Conservation (phyloP, 2,888 invertebrate genomes). For the Drosophila diplacantha region DNA sequence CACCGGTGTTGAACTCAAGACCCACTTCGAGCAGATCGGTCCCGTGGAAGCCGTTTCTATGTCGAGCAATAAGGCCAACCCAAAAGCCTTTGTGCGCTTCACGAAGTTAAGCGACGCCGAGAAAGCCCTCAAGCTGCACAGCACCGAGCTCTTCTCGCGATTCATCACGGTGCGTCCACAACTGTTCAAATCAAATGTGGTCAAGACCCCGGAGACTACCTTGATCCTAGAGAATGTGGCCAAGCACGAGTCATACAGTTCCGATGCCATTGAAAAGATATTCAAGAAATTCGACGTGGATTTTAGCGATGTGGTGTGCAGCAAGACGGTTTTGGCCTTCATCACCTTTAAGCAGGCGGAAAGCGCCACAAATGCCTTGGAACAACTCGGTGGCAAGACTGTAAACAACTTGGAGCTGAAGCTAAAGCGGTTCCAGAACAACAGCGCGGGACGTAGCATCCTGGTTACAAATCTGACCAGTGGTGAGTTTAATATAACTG, state of each 20-base stretch:
- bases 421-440: constrained; percentile 37
- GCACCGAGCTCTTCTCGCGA: constrained; percentile 50
- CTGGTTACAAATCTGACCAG: constrained; percentile 44
- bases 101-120: constrained; percentile 8
- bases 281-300: constrained; percentile 65
- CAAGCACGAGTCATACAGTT: constrained; percentile 38
- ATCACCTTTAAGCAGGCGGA: constrained; percentile 53
- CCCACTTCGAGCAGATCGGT: constrained; percentile 61
- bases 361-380: constrained; percentile 50
- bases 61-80: constrained; percentile 39
- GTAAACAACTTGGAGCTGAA: constrained; percentile 53
- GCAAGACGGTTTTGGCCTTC: constrained; percentile 55
- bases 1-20: constrained; percentile 44
- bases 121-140: constrained; percentile 55
- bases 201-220: constrained; percentile 44
- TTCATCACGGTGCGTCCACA: constrained; percentile 54
- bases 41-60: constrained; percentile 42
- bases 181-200: background rate
- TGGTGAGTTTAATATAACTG: constrained; percentile 31
- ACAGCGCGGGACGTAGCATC: constrained; percentile 24
- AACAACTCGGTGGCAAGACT: constrained; percentile 55
- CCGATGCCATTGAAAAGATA: constrained; percentile 46
- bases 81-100: constrained; percentile 58
- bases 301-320: constrained; percentile 57
- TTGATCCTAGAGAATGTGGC: constrained; percentile 53